phyloP scores from a whole-genome alignment of 1,140 invertebrate genomes.

The Leguminivora glycinivorella region DNA sequence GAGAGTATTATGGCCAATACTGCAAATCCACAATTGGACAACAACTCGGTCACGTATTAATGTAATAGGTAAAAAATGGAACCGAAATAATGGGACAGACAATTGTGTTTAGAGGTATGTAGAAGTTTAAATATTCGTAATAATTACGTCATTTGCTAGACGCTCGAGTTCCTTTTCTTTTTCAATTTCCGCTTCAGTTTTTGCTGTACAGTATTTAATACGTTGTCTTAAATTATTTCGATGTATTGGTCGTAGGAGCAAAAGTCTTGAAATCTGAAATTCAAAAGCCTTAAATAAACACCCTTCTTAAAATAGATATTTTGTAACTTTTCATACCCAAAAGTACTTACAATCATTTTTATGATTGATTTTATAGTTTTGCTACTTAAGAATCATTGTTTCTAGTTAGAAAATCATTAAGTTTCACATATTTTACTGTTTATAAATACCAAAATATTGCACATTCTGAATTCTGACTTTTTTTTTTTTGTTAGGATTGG shows the following conservation, averaged over 20 bases:
- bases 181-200: constrained; percentile 49
- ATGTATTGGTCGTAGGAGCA: neutral
- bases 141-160: constrained; percentile 59
- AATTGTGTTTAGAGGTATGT: no score
- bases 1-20: no score
- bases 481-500: no score
- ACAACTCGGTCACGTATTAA: no score
- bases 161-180: constrained; percentile 65
- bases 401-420: neutral
- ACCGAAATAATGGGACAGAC: no score
- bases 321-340: neutral
- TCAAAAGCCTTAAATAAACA: neutral
- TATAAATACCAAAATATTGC: neutral
- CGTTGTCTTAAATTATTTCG: neutral
- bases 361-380: neutral
- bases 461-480: no score
- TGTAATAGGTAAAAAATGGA: no score
- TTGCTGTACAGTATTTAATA: constrained; percentile 34
- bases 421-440: neutral
- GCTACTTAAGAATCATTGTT: neutral
- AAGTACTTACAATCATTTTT: constrained; percentile 12
- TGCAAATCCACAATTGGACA: no score
- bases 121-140: neutral
- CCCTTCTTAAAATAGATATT: neutral
- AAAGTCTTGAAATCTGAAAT: constrained; percentile 43